Evolutionary conservation across 2,888 invertebrate species (phyloP), one percentile per base, ranked within the genome.

Genomic region (Leptinotarsa tumamoca): DNA sequence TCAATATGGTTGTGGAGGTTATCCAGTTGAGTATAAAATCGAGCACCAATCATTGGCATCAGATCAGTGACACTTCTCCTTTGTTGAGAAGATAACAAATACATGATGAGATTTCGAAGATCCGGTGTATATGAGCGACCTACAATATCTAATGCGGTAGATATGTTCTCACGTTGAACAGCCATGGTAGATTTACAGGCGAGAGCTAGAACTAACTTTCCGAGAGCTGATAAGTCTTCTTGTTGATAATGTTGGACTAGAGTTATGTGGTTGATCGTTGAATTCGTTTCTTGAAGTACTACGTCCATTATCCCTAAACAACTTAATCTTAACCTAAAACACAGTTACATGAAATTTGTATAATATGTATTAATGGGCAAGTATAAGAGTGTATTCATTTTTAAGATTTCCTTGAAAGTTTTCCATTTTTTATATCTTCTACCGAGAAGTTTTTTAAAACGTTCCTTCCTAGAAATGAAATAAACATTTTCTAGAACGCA

Each of bases 1-100:
- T 99, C 99, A 67, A 95, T 94, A 81, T 96, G 93, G 74, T 95
- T 91, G 87, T 97, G 95, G 75, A 96, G 91, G 7, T 95, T 94
- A 89, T 99, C 98, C 87, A 98, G 91, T 90, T 99, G 98, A 0
- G 95, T 96, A 89, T 98, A 99, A 90, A 98, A 70, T 56, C 98
- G 91, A 66, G 98, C 98, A 66, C 96, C 99, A 83, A 99, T 98
- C 98, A 99, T 98, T 49, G 99, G 98, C 99, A 99, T 99, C 84
- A 99, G 92, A 90, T 99, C 98, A 80, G 96, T 96, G 77, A 99
- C 95, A 84, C 94, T 95, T 85, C 95, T 93, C 82, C 94, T 91
- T 79, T 88, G 87, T 83, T 90, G 90, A 83, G 92, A 91, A 67
- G 94, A 91, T 84, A 96, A 90, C 86, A 96, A 90, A 89, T 95